Conservation (phyloP, 1,140 invertebrate species). For the Marisa cornuarietis region DNA sequence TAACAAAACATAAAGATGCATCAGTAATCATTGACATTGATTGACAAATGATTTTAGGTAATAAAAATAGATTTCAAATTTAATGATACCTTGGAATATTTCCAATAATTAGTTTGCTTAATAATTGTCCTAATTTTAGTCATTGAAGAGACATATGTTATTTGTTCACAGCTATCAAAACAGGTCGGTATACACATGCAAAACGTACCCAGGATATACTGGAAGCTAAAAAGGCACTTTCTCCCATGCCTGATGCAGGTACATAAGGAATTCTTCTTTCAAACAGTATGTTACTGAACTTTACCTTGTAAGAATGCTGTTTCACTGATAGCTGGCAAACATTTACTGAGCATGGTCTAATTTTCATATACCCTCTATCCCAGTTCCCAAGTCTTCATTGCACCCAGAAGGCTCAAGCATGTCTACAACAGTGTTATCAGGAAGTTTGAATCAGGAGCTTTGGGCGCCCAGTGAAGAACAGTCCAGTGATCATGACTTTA, state of each 20-base stretch:
- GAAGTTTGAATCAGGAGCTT: too few relatives aligned
- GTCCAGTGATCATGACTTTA: too few relatives aligned
- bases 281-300: neutral
- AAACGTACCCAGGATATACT: slow-evolving; percentile 33
- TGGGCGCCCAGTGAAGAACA: too few relatives aligned
- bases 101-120: neutral
- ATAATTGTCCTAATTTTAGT: neutral
- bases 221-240: slow-evolving; percentile 17
- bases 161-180: slow-evolving; percentile 33
- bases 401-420: too few relatives aligned
- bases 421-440: too few relatives aligned
- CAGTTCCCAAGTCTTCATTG: too few relatives aligned
- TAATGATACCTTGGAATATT: neutral
- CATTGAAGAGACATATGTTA: neutral
- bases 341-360: neutral
- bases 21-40: neutral
- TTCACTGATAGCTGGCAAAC: neutral
- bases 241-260: neutral
- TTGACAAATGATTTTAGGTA: neutral
- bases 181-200: slow-evolving; percentile 36
- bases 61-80: neutral
- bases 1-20: neutral
- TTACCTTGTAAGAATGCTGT: neutral
- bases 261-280: neutral
- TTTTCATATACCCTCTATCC: too few relatives aligned